Evolutionary conservation across 1,140 invertebrate species (phyloP), one percentile per base, ranked within the genome.

Genomic region (Drosophila grimshawi): DNA sequence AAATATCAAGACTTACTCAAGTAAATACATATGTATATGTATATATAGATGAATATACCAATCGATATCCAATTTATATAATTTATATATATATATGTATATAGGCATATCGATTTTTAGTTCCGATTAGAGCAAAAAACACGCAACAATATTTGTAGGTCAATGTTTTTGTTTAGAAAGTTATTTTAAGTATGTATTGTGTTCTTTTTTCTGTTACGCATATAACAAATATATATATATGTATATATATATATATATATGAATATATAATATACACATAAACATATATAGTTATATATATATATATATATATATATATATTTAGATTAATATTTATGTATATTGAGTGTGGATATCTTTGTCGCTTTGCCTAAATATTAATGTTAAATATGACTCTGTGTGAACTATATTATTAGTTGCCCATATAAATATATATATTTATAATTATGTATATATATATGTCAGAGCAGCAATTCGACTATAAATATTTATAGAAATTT

Each of bases 1-100:
- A 57, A 72, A 72, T 72, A 72, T 69, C 67, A 60, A 69, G 65
- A 61, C 65, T 69, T 74, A 74, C 33, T 52, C 59, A 41, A 7
- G 41, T 64, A 71, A 43, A 64, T 55, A 64, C 43, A 64, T 43
- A 33, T 32, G 41, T n/a, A 56, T 29, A 27, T 35, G 10, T 68
- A 41, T 39, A 49, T 49, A 37, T 30, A 67, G 11, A 7, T 39
- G 33, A 43, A 29, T 32, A 10, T 37, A 53, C 19, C 32, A 10
- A 29, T 43, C 11, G 33, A 19, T 30, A 6, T 46, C 6, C 27
- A 35, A 43, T 11, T n/a, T 35, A 51, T 52, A 43, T 33, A 7
- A 5, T 56, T 60, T 11, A 52, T 45, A 57, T 49, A 37, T 52
- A 43, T 43, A n/a, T 59, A 52, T 56, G 33, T 55, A 55, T 56